These are phyloP conservation scores for Axinella damicornis DNA, from an alignment of 37 sponge, comb jelly and placozoan species.

Conservation along the genomic window DNA sequence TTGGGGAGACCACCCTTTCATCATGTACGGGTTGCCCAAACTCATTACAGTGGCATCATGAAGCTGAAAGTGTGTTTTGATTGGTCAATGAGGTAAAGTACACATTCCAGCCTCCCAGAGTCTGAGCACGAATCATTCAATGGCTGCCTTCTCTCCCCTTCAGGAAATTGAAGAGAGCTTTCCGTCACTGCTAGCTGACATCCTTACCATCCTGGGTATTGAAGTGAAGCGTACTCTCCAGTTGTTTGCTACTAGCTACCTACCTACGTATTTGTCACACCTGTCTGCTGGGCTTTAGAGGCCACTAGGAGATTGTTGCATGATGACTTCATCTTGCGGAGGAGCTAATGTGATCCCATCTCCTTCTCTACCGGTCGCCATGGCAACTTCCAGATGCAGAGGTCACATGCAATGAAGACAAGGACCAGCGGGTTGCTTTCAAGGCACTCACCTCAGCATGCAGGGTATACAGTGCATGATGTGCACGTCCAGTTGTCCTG, in stretches of 20 bases:
- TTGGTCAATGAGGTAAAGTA: too few relatives aligned
- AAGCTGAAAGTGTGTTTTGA: too few relatives aligned
- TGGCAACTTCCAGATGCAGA: slow-evolving; percentile 66
- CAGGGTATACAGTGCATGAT: slow-evolving; percentile 49
- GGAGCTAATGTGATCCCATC: neutral
- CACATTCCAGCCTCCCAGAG: too few relatives aligned
- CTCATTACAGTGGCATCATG: too few relatives aligned
- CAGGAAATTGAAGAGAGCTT: slow-evolving; percentile 38
- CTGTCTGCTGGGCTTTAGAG: too few relatives aligned
- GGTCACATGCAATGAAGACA: slow-evolving; percentile 32
- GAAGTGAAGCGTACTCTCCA: neutral
- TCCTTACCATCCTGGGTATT: slow-evolving; percentile 60
- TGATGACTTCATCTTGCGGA: neutral
- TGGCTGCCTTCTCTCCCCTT: neutral
- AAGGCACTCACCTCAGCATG: slow-evolving; percentile 35
- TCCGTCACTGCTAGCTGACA: slow-evolving; percentile 67
- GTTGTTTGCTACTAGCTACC: neutral
- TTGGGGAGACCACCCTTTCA: too few relatives aligned
- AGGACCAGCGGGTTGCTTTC: slow-evolving; percentile 47
- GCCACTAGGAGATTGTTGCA: too few relatives aligned
- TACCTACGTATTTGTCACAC: neutral
- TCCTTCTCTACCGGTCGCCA: neutral
- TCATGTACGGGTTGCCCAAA: neutral
- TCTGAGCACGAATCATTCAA: neutral
- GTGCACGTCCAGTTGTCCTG: neutral